These are phyloP conservation scores for Hermaeophaga mercurialis DNA, from an alignment of 2,888 invertebrate genomes.

Conservation along the genomic window DNA sequence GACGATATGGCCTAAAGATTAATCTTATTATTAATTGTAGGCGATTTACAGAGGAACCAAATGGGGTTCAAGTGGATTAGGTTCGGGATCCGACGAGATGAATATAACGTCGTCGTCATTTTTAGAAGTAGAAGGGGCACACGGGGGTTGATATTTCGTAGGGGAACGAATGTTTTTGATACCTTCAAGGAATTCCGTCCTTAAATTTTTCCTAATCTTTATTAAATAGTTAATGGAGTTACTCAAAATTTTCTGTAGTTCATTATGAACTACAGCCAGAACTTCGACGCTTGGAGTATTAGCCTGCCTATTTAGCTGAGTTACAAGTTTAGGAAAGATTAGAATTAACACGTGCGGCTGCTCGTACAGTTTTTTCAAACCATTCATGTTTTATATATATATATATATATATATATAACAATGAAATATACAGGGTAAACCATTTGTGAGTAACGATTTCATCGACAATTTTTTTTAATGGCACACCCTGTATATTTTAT, in stretches of 20 bases:
- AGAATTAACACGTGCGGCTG: slow-evolving; percentile 63
- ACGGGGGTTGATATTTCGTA: slow-evolving; percentile 53
- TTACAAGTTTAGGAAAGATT: slow-evolving; percentile 61
- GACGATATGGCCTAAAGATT: slow-evolving; percentile 13
- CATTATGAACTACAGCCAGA: slow-evolving; percentile 62
- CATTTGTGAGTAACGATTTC: too few relatives aligned
- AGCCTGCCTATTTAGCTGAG: slow-evolving; percentile 61
- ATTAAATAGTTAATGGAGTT: slow-evolving; percentile 62
- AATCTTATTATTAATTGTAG: neutral
- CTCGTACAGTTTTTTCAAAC: slow-evolving; percentile 64
- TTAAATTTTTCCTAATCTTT: slow-evolving; percentile 63
- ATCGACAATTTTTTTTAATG: too few relatives aligned
- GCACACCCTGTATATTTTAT: too few relatives aligned
- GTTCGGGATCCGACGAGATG: slow-evolving; percentile 36
- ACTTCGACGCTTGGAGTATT: slow-evolving; percentile 60
- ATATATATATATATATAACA: too few relatives aligned
- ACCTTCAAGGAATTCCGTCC: slow-evolving; percentile 60
- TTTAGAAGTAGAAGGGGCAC: slow-evolving; percentile 49
- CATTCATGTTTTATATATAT: slow-evolving; percentile 58
- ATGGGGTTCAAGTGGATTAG: slow-evolving; percentile 21
- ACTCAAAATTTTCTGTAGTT: slow-evolving; percentile 62
- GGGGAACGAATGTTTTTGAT: slow-evolving; percentile 56
- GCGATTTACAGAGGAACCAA: slow-evolving; percentile 16
- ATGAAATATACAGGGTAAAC: too few relatives aligned
- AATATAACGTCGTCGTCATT: slow-evolving; percentile 62